Base-by-base conservation (phyloP, 2,888 invertebrate genomes). In the Trypoxylon attenuatum region DNA sequence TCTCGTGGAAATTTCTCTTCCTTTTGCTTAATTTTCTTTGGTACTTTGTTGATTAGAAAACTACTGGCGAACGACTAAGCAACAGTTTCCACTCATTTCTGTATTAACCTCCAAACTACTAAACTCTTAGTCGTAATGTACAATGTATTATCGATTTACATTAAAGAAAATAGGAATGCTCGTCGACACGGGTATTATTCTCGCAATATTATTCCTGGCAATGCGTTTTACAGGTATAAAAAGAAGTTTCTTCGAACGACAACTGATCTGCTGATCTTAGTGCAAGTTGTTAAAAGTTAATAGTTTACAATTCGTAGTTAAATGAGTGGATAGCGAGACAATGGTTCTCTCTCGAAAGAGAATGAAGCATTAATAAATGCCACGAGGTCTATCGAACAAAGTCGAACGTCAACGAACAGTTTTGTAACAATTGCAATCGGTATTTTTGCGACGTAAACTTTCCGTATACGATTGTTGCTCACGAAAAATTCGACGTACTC, bases 61-160 rank as follows among this genome's bases (percentile, higher is more conserved):
- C n/a, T n/a, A n/a, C n/a, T n/a, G n/a, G n/a, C 21, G 33, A 39
- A 43, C n/a, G n/a, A 42, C 19, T 8, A 33, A 53, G 57, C 62
- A 58, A 53, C 53, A 21, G 62, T 54, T 69, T 67, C 53, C 50
- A 50, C 59, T 61, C 53, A 50, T 57, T 61, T 69, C 64, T 61
- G 38, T 65, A 57, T 69, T 70, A 70, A 70, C 70, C 70, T 70
- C 64, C 52, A 70, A 70, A 70, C 23, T 55, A 56, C 43, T 43
- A 59, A 64, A 54, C 21, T 45, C 33, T 42, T 42, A 8, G 49
- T 41, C 29, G 29, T 38, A 53, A 57, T 46, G 42, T 42, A 27
- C 23, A 19, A 45, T 52, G 49, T 33, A 51, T 46, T 49, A 46
- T 55, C 45, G 50, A 42, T 23, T 29, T 13, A 8, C 23, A 46